These are phyloP conservation scores for Montipora sp. DNA, from an alignment of 64 coral and sea anemone genomes.

Conservation along the genomic window DNA sequence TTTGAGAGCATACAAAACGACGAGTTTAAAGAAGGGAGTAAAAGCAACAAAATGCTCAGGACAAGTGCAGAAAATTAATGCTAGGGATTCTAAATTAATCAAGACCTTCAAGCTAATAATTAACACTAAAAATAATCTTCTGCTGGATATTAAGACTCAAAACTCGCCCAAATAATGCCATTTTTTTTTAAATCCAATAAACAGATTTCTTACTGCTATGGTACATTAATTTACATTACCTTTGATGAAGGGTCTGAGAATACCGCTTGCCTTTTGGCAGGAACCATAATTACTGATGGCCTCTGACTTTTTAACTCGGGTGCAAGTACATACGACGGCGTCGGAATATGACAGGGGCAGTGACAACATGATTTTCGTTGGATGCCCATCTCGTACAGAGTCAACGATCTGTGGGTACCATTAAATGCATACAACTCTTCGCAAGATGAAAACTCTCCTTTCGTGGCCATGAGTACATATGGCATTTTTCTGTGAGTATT, in stretches of 20 bases:
- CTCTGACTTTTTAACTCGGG: slow-evolving; percentile 16
- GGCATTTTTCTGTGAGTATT: slow-evolving; percentile 1
- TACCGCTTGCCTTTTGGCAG: not conserved
- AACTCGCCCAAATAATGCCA: no score
- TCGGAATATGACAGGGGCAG: not conserved
- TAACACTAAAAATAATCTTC: no score
- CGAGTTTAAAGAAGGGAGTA: no score
- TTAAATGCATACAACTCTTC: not conserved
- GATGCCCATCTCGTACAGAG: slow-evolving; percentile 7
- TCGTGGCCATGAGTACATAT: not conserved
- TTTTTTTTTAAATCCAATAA: no score
- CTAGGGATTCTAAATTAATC: no score
- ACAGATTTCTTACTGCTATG: no score
- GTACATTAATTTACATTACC: not conserved
- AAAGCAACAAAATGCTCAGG: no score
- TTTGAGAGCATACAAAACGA: no score
- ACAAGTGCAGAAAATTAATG: no score
- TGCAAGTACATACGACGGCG: not conserved
- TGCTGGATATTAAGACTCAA: no score
- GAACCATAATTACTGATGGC: slow-evolving; percentile 45
- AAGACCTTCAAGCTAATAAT: no score
- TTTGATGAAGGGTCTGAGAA: not conserved
- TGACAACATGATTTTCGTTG: not conserved
- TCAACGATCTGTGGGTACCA: slow-evolving; percentile 37
- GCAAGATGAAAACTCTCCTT: not conserved